A percentile compares a stretch with the other conserved stretches of the same genome.
Conservation (phyloP, 2,888 invertebrate genomes). For the Lottia gigantea region DNA sequence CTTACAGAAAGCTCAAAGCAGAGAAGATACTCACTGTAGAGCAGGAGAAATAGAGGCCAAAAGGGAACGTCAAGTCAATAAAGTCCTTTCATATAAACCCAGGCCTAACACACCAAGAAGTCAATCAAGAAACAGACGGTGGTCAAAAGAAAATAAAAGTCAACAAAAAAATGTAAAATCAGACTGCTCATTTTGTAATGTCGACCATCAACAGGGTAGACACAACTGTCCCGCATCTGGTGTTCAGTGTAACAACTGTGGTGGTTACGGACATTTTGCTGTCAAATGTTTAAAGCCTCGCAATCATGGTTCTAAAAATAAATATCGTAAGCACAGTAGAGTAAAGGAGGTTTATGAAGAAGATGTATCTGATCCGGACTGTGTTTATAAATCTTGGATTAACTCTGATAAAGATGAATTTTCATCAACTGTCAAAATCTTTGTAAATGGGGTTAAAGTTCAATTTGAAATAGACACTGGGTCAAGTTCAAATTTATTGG, state of each 20-base stretch:
- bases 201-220: background rate
- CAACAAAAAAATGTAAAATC: background rate
- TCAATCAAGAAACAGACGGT: background rate
- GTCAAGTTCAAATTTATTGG: background rate
- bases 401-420: background rate
- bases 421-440: background rate
- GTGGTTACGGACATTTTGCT: conserved; percentile 4
- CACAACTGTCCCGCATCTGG: background rate
- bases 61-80: background rate
- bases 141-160: background rate
- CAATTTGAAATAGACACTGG: background rate
- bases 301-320: background rate
- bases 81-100: background rate
- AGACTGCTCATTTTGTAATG: background rate
- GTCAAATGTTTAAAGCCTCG: background rate
- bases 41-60: background rate
- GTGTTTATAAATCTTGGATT: background rate
- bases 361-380: background rate
- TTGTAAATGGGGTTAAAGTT: background rate
- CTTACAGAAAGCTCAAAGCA: background rate
- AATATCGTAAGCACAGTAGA: background rate
- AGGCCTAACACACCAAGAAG: background rate
- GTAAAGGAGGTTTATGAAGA: background rate
- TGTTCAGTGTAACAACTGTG: background rate
- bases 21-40: background rate